These are phyloP conservation scores for Microdon myrmicae DNA, from an alignment of 2,888 invertebrate species.

Conservation along the genomic window DNA sequence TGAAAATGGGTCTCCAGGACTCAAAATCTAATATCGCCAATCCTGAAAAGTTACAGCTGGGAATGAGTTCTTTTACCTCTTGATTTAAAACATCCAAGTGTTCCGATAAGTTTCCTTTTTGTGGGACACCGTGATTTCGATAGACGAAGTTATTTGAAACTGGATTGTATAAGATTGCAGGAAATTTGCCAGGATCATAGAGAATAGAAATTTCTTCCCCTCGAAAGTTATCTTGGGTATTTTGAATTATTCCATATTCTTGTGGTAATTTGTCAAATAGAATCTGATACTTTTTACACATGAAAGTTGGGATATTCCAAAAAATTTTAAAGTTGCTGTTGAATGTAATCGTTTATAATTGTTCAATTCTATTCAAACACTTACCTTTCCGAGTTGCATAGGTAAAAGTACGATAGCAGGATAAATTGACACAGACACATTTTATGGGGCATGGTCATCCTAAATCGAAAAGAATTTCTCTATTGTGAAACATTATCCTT, in stretches of 20 bases:
- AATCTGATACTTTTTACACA: conserved; percentile 37
- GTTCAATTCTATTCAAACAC: too few relatives aligned
- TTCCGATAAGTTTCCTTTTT: conserved; percentile 25
- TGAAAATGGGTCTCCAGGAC: conserved; percentile 35
- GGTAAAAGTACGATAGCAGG: too few relatives aligned
- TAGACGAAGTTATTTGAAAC: conserved; percentile 29
- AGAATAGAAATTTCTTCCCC: conserved; percentile 36
- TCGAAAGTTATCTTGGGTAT: conserved; percentile 26
- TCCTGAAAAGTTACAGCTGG: conserved; percentile 18
- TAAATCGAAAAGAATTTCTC: too few relatives aligned
- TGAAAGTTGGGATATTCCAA: conserved; percentile 42
- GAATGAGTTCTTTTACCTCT: conserved; percentile 19
- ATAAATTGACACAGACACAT: too few relatives aligned
- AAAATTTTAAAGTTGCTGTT: conserved; percentile 27
- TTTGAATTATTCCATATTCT: conserved; percentile 36
- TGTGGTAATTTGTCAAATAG: conserved; percentile 16
- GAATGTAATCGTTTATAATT: too few relatives aligned
- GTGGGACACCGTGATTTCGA: conserved; percentile 36
- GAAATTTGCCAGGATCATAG: conserved; percentile 37
- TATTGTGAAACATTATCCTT: too few relatives aligned
- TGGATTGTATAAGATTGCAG: conserved; percentile 32
- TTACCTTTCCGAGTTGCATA: too few relatives aligned
- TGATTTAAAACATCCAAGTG: conserved; percentile 21
- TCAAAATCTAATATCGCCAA: conserved; percentile 37
- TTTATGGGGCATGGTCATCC: too few relatives aligned